Conservation (phyloP, 2,113 vertebrate species). For the Sebastes fasciatus region DNA sequence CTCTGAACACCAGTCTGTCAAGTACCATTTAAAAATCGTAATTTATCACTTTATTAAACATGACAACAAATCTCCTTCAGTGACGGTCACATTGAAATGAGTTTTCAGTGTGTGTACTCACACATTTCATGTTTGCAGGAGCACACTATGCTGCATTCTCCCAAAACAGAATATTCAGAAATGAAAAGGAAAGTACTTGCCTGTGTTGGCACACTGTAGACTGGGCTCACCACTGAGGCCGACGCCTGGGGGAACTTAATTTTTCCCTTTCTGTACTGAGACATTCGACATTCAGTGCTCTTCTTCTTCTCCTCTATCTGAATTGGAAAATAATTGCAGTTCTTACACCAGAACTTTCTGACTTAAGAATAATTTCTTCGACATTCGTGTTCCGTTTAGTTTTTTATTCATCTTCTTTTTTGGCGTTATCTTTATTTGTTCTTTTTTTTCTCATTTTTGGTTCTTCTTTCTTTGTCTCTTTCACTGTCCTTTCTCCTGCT, state of each 20-base stretch:
- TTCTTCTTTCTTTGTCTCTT: background rate
- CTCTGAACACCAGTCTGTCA: background rate
- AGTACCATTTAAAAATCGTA: background rate
- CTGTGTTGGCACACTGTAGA: conserved; percentile 9
- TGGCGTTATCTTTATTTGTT: background rate
- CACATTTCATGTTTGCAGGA: conserved; percentile 1
- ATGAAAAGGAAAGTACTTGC: conserved; percentile 33
- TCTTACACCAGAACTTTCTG: conserved; percentile 6
- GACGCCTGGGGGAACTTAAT: conserved; percentile 27
- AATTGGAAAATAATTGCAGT: conserved; percentile 25
- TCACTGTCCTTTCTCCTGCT: background rate
- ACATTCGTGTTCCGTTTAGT: background rate
- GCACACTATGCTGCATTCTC: background rate
- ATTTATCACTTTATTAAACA: background rate
- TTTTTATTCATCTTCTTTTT: background rate
- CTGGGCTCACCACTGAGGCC: conserved; percentile 16
- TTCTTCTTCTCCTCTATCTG: background rate
- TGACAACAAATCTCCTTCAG: background rate
- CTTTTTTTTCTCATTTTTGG: background rate
- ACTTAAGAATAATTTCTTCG: background rate
- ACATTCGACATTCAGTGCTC: background rate
- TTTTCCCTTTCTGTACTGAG: conserved; percentile 6
- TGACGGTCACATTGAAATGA: background rate
- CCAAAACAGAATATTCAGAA: background rate
- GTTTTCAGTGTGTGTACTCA: background rate